A percentile compares a stretch with the other conserved stretches of the same genome.
Conservation (phyloP, 30 jellyfish, hydroid and myxozoan species). For the Pseudorhiza aurosa region DNA sequence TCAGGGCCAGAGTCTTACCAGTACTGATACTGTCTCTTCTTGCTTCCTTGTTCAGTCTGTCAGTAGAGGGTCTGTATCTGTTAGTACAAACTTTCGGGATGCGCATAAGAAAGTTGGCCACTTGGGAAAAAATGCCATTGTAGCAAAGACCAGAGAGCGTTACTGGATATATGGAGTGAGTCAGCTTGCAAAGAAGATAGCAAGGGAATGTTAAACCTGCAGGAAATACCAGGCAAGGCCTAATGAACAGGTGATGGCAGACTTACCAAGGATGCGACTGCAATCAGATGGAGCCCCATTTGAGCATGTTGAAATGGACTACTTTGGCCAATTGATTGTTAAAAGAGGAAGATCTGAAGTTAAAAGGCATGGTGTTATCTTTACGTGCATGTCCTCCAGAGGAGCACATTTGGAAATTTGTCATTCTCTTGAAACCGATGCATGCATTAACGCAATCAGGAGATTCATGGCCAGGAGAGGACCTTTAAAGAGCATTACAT, state of each 20-base stretch:
- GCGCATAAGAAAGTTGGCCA: slow-evolving; percentile 50
- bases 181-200: slow-evolving; percentile 39
- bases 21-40: background rate
- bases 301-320: slow-evolving; percentile 35
- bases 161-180: slow-evolving; percentile 33
- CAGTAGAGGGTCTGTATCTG: slow-evolving; percentile 25
- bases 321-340: slow-evolving; percentile 41
- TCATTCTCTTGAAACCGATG: slow-evolving; percentile 27
- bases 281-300: slow-evolving; percentile 45
- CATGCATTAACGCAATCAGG: slow-evolving; percentile 12
- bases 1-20: too few species aligned
- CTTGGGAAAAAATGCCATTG: slow-evolving; percentile 26
- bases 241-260: slow-evolving; percentile 18
- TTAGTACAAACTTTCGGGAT: too few species aligned
- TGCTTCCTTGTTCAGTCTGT: slow-evolving; percentile 22
- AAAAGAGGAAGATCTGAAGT: slow-evolving; percentile 26
- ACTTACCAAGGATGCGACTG: background rate
- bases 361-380: slow-evolving; percentile 53
- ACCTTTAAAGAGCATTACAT: slow-evolving; percentile 14
- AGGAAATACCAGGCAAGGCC: slow-evolving; percentile 2
- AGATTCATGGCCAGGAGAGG: slow-evolving; percentile 55
- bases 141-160: slow-evolving; percentile 27
- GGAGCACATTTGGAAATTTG: slow-evolving; percentile 47
- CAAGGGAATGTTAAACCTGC: slow-evolving; percentile 17
- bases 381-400: slow-evolving; percentile 55